Conservation (phyloP, 2,797 vertebrate genomes). For the Pseudochirops corinnae region DNA sequence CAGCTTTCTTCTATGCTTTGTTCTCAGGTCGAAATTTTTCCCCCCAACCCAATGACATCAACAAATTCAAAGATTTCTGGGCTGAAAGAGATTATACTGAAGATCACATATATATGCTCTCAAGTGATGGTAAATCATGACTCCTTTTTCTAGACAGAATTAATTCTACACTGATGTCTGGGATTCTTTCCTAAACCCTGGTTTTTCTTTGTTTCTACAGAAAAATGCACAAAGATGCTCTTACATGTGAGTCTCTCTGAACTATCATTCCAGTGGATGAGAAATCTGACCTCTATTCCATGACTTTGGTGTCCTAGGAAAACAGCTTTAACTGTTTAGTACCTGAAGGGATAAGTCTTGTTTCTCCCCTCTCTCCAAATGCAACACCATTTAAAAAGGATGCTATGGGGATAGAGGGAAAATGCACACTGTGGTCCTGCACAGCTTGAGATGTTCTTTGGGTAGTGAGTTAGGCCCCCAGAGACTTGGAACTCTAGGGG, state of each 20-base stretch:
- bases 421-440: background rate
- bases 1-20: background rate
- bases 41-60: background rate
- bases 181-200: background rate
- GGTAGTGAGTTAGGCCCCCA: background rate
- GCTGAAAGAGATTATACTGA: background rate
- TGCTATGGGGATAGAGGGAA: background rate
- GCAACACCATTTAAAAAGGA: background rate
- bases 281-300: background rate
- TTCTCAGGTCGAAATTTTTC: background rate
- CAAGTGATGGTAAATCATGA: background rate
- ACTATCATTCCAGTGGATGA: background rate
- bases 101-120: background rate
- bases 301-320: background rate
- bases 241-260: background rate
- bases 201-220: background rate
- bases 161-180: background rate
- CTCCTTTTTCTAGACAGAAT: background rate
- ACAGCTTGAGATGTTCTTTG: background rate
- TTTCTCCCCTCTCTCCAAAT: background rate
- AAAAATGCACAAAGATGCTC: background rate
- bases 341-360: background rate
- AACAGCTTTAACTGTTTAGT: background rate
- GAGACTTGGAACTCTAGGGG: background rate
- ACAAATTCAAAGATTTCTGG: background rate